Evolutionary conservation across 1,140 invertebrate species (phyloP), one percentile per base, ranked within the genome.

Genomic region (Linepithema humile): DNA sequence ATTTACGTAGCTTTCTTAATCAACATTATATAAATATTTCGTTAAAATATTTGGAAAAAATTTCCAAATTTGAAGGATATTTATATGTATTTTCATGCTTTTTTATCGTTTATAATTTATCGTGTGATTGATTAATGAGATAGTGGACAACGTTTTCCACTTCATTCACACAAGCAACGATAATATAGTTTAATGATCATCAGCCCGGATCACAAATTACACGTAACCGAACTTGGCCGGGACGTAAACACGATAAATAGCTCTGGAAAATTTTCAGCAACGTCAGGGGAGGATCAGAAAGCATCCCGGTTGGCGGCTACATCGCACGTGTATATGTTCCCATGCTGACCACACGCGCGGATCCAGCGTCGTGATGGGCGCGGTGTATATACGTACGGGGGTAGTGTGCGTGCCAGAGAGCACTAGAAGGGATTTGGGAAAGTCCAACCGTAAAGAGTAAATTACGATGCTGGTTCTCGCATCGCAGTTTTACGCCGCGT

Each of bases 381-480:
- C 43, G 82, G 26, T 10, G 55, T n/a, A 20, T 15, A 7, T 53
- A 53, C 6, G 32, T 43, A 38, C 12, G n/a, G 50, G 32, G 17
- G 20, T 9, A 9, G 43, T 35, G 60, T 23, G 84, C 62, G 48
- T 60, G 59, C 29, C 40, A 12, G 80, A 53, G 86, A 87, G 83
- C 86, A 75, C 70, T 85, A 85, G 84, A 86, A 89, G 83, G 90
- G 90, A 91, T 91, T 91, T 91, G 91, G 87, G 78, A 85, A 92
- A 92, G 90, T 91, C 91, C 86, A 73, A 77, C 83, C 85, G 89
- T 92, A 92, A 91, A 91, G 89, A 91, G 85, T 91, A 92, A 92
- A 92, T 92, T 92, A 92, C 90, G 90, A 92, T 90, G 91, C 90
- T 67, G 77, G 89, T 9, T 91, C 90, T 89, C 90, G 90, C 88